Evolutionary conservation across 92 coral and sea anemone genomes (phyloP).

Genomic region (Phenganax stokvisi): DNA sequence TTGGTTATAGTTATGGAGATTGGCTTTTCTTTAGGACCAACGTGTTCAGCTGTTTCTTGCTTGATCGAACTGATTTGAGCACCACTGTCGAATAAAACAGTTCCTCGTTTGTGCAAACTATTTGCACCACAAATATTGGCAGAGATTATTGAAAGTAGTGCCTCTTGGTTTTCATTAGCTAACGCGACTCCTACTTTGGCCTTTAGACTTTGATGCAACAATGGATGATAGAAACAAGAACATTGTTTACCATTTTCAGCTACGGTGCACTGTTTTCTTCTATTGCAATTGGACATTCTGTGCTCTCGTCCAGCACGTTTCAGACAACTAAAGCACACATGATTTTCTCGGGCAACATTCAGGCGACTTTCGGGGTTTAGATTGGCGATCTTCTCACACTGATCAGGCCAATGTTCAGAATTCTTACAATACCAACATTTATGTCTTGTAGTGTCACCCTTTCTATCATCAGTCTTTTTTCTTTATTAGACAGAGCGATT

Average conservation of each 20-base stretch:
- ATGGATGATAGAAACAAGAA: constrained; percentile 20
- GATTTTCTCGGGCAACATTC: too few species aligned
- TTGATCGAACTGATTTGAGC: constrained; percentile 48
- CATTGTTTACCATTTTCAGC: constrained; percentile 33
- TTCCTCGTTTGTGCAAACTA: constrained; percentile 32
- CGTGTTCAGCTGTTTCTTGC: constrained; percentile 50
- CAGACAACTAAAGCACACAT: too few species aligned
- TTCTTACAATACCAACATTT: too few species aligned
- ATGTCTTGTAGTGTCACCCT: too few species aligned
- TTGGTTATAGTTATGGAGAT: constrained; percentile 49
- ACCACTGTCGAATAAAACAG: constrained; percentile 49
- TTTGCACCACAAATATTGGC: constrained; percentile 29
- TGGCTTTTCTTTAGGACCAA: constrained; percentile 49
- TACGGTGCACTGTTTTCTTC: constrained; percentile 25
- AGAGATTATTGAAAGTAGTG: constrained; percentile 48
- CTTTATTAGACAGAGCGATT: too few species aligned
- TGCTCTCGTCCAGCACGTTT: too few species aligned
- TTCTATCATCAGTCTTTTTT: too few species aligned
- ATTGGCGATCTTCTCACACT: too few species aligned
- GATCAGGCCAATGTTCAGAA: too few species aligned
- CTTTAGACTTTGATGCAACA: constrained; percentile 33
- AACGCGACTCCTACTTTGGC: constrained; percentile 38
- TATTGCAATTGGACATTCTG: too few species aligned
- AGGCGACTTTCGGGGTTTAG: too few species aligned
- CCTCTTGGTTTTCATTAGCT: constrained; percentile 27